Conservation (phyloP, 2,888 invertebrate genomes). For the Xylota sylvarum region DNA sequence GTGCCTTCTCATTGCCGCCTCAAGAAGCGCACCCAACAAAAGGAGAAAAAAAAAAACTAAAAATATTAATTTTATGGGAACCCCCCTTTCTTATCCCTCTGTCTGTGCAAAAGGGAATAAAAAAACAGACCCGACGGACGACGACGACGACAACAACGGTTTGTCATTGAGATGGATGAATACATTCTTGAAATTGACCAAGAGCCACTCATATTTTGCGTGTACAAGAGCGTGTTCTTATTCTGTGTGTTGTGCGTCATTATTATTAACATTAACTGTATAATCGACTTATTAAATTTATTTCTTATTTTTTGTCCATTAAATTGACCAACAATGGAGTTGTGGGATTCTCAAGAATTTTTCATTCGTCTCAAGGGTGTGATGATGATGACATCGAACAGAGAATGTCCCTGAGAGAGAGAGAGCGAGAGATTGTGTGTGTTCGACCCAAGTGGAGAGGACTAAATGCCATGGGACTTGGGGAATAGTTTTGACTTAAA, state of each 20-base stretch:
- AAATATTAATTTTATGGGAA: constrained; percentile 61
- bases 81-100: constrained; percentile 62
- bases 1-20: constrained; percentile 15
- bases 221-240: background rate
- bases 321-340: constrained; percentile 70
- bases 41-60: constrained; percentile 26
- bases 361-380: constrained; percentile 73
- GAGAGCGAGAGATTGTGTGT: constrained; percentile 6
- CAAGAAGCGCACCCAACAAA: constrained; percentile 30
- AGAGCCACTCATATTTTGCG: constrained; percentile 64
- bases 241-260: constrained; percentile 47
- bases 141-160: constrained; percentile 8
- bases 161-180: constrained; percentile 73
- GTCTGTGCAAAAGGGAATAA: constrained; percentile 57
- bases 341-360: constrained; percentile 65
- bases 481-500: constrained; percentile 1
- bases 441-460: constrained; percentile 8
- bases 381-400: constrained; percentile 43
- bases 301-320: constrained; percentile 54
- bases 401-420: constrained; percentile 41
- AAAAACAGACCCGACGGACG: constrained; percentile 8
- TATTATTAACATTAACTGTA: constrained; percentile 70
- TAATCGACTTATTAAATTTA: constrained; percentile 74
- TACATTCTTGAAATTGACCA: constrained; percentile 73
- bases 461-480: constrained; percentile 10